These are phyloP conservation scores for Neodiprion lecontei DNA, from an alignment of 1,140 invertebrate species.

Conservation along the genomic window DNA sequence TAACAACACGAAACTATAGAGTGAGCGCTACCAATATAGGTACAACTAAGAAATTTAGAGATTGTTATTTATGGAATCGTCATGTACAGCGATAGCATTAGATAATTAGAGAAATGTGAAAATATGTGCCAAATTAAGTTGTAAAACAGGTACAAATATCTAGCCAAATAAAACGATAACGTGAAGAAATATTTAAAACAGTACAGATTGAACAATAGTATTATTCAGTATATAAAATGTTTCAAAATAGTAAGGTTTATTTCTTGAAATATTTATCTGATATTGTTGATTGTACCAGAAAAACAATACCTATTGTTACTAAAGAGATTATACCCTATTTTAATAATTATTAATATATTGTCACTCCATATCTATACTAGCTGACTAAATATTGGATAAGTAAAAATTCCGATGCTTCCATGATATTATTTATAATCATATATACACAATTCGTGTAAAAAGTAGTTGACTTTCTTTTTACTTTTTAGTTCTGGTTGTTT, in stretches of 20 bases:
- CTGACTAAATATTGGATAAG: neutral
- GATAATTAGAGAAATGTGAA: slow-evolving; percentile 21
- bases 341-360: neutral
- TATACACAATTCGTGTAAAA: neutral
- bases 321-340: slow-evolving; percentile 6
- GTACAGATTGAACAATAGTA: neutral
- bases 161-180: slow-evolving; percentile 37
- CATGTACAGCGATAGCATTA: slow-evolving; percentile 14
- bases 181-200: slow-evolving; percentile 24
- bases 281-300: slow-evolving; percentile 1
- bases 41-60: no score
- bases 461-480: neutral
- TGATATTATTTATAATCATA: neutral
- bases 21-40: neutral
- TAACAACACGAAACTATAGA: neutral
- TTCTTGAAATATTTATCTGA: neutral
- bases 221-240: neutral
- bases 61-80: slow-evolving; percentile 2
- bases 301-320: neutral
- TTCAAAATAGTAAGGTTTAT: neutral
- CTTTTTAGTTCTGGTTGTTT: neutral
- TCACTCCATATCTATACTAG: neutral
- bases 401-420: neutral
- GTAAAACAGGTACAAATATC: slow-evolving; percentile 41
- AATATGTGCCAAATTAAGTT: slow-evolving; percentile 41